Percentiles rank a stretch among this genome's conserved stretches.
Conservation (phyloP, 2,113 vertebrate genomes). For the Furnarius figulus region DNA sequence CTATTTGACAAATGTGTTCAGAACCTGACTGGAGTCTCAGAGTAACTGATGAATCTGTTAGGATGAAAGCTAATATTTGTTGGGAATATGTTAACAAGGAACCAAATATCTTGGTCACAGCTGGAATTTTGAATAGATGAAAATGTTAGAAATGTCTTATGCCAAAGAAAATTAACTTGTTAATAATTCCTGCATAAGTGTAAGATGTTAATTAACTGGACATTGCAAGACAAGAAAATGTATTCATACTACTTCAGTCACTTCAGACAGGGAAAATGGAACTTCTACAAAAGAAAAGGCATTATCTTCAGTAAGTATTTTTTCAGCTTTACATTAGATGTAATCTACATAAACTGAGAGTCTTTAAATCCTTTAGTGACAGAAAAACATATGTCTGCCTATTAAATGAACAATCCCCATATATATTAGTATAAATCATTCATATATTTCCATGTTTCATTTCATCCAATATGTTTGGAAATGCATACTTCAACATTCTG, state of each 20-base stretch:
- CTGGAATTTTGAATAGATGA: background rate
- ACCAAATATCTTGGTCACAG: background rate
- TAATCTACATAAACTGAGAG: background rate
- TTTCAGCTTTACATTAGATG: background rate
- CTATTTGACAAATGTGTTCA: background rate
- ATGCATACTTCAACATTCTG: background rate
- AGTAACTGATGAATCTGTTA: background rate
- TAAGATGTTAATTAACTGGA: background rate
- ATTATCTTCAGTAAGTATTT: background rate
- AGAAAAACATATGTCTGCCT: background rate
- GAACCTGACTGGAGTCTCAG: rapidly evolving
- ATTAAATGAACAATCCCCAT: background rate
- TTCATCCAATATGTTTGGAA: background rate
- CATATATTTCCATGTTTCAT: background rate
- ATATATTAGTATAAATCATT: background rate
- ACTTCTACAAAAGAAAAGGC: background rate
- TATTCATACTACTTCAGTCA: background rate
- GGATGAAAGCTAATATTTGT: background rate
- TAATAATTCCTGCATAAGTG: background rate
- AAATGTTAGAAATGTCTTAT: background rate
- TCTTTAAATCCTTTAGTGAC: background rate
- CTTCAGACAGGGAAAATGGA: background rate
- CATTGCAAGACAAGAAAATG: background rate
- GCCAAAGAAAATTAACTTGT: background rate
- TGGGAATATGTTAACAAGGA: background rate